Percentiles rank a stretch among this genome's conserved stretches.
Conservation (phyloP, 2,888 invertebrate genomes). For the Phlogophora meticulosa region DNA sequence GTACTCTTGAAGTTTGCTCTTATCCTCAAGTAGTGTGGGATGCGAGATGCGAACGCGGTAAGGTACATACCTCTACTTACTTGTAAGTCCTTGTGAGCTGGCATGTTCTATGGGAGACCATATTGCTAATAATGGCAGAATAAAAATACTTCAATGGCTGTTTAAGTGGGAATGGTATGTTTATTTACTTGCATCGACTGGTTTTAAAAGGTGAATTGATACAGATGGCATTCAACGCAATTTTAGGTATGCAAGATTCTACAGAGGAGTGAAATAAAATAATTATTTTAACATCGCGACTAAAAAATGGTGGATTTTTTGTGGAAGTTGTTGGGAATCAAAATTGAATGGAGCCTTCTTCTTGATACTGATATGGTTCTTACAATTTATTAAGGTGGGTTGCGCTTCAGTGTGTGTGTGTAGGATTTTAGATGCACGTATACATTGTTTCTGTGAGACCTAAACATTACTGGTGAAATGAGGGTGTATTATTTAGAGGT, state of each 20-base stretch:
- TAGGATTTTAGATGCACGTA: no score
- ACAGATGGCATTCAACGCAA: slow-evolving; percentile 13
- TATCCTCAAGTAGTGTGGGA: slow-evolving; percentile 52
- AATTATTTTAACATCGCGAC: background rate
- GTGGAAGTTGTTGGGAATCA: background rate
- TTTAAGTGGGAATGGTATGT: slow-evolving; percentile 36
- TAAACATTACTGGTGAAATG: no score
- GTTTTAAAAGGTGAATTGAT: slow-evolving; percentile 39
- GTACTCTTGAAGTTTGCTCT: slow-evolving; percentile 33
- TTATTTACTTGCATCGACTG: slow-evolving; percentile 38
- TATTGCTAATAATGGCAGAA: slow-evolving; percentile 38
- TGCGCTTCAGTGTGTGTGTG: no score
- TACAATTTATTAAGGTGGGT: background rate
- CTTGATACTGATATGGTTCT: background rate
- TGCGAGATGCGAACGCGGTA: slow-evolving; percentile 70
- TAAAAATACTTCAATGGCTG: slow-evolving; percentile 37
- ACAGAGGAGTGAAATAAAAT: background rate
- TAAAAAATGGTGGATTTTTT: background rate
- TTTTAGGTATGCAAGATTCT: background rate
- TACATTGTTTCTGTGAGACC: no score
- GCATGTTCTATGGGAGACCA: slow-evolving; percentile 25
- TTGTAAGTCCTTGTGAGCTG: slow-evolving; percentile 20
- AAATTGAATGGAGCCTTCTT: background rate
- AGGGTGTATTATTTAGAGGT: no score
- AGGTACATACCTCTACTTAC: slow-evolving; percentile 67